Base-by-base conservation (phyloP, 2,888 invertebrate species). In the Molanna angustata region DNA sequence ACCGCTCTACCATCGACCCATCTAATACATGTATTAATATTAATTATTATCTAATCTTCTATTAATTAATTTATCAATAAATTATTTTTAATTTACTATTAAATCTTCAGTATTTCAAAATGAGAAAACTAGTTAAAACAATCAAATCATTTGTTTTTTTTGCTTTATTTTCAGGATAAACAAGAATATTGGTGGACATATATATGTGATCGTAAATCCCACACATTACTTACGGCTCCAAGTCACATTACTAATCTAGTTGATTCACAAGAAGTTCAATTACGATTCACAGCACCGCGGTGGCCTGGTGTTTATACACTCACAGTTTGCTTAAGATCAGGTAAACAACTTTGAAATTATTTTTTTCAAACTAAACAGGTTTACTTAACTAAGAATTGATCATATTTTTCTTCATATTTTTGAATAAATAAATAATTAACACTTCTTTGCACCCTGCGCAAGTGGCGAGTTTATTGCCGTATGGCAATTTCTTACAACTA, bases 141-240 rank as follows among this genome's bases (percentile, higher is more conserved):
- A n/a, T n/a, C n/a, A n/a, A n/a, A n/a, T n/a, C n/a, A n/a, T n/a
- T n/a, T n/a, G n/a, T n/a, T n/a, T n/a, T n/a, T n/a, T n/a, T n/a
- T n/a, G n/a, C n/a, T n/a, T n/a, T n/a, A n/a, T n/a, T n/a, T n/a
- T n/a, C 62, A 80, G 73, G 89, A 89, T 61, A 95, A 99, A 69
- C 96, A 96, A 69, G 99, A 99, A 73, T 97, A 90, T 74, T 99
- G 99, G 98, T 99, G 98, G 97, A 88, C 97, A 60, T 99, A 98
- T 71, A 89, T 99, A 63, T 91, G 92, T 73, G 98, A 99, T 76
- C 85, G 93, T 64, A 97, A 94, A 74, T 90, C 90, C 61, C 88
- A 87, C 67, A 88, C 90, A 57, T 75, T 99, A 63, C 82, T 97
- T 61, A 94, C 97, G 44, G 88, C 93, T 61, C 97, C 98, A 35